Percentiles rank a stretch among this genome's conserved stretches.
Conservation (phyloP, 2,113 vertebrate species). For the Onychostruthus taczanowskii region DNA sequence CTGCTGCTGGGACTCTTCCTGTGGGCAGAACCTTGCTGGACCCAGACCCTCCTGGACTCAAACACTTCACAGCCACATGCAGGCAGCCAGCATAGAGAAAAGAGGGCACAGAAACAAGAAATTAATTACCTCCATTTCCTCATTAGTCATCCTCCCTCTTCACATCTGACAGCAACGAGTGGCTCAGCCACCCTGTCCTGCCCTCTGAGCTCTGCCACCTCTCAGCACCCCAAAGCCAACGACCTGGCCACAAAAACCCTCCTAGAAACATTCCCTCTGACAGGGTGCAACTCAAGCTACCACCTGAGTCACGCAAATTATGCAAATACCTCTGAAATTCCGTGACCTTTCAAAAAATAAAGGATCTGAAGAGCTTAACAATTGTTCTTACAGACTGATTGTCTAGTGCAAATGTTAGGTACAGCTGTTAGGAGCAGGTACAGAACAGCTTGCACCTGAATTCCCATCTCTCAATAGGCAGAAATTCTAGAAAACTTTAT, state of each 20-base stretch:
- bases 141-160: background rate
- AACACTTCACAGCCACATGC: background rate
- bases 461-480: background rate
- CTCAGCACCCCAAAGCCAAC: background rate
- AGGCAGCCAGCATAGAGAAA: background rate
- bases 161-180: background rate
- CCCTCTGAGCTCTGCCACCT: background rate
- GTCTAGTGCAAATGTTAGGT: background rate
- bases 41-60: background rate
- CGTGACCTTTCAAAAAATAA: background rate
- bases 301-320: background rate
- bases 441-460: background rate
- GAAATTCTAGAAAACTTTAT: background rate
- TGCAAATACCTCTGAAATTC: background rate
- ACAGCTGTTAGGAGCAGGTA: background rate
- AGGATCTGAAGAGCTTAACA: background rate
- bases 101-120: background rate
- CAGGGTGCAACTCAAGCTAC: fast-evolving
- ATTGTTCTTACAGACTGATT: background rate
- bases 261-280: background rate
- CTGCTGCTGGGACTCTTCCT: background rate
- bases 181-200: background rate
- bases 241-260: background rate
- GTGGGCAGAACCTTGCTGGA: background rate
- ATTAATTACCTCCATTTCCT: background rate